These are phyloP conservation scores for Callionymus lyra DNA, from an alignment of 2,113 vertebrate genomes.

Conservation along the genomic window DNA sequence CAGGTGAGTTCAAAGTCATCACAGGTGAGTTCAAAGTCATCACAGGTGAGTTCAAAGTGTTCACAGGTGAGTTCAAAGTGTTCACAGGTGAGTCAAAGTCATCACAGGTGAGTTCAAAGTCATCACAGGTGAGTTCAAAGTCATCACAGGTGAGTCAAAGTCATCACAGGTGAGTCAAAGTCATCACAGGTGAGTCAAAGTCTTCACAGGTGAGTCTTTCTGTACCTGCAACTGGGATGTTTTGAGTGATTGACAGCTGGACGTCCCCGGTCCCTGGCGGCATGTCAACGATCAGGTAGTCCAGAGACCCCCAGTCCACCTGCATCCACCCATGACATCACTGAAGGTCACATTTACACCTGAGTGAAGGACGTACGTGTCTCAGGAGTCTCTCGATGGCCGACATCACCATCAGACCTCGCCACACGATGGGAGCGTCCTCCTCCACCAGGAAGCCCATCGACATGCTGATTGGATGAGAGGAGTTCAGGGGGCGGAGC, in stretches of 20 bases:
- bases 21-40: no score
- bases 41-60: no score
- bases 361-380: conserved; percentile 72
- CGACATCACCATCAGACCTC: conserved; percentile 97
- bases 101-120: no score
- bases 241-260: conserved; percentile 88
- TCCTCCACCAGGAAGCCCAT: conserved; percentile 97
- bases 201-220: conserved; percentile 5
- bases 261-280: conserved; percentile 96
- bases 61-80: no score
- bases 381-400: conserved; percentile 85
- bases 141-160: no score
- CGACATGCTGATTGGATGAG: conserved; percentile 78
- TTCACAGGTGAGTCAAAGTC: no score
- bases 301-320: conserved; percentile 91
- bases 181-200: no score
- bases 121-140: no score
- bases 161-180: no score
- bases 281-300: conserved; percentile 95
- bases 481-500: not conserved
- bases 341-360: not conserved
- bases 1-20: no score
- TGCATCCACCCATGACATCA: conserved; percentile 42
- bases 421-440: conserved; percentile 80
- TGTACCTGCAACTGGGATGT: conserved; percentile 82